A percentile compares a stretch with the other conserved stretches of the same genome.
Conservation (phyloP, 2,113 vertebrate genomes). For the Eublepharis macularius region DNA sequence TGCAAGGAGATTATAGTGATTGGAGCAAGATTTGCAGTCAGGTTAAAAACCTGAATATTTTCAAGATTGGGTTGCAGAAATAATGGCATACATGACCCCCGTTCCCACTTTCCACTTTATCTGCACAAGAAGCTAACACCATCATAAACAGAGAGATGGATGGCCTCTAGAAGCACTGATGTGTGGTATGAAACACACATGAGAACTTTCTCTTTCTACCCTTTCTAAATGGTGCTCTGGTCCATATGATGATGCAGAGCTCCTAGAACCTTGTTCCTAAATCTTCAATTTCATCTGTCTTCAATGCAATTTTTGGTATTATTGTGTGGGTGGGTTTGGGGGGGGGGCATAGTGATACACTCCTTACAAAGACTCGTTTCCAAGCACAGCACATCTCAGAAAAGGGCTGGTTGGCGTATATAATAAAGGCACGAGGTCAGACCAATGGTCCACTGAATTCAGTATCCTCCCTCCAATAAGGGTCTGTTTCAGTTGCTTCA, state of each 20-base stretch:
- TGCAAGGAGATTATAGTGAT: background rate
- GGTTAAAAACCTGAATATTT: background rate
- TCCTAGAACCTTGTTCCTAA: background rate
- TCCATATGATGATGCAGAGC: background rate
- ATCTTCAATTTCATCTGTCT: background rate
- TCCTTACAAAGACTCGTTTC: background rate
- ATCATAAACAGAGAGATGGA: background rate
- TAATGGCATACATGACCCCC: too few relatives aligned
- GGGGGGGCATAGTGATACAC: background rate
- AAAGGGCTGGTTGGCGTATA: background rate
- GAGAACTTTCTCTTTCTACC: background rate
- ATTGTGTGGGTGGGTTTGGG: too few relatives aligned
- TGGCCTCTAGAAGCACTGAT: background rate
- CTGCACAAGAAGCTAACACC: too few relatives aligned
- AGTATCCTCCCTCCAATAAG: background rate
- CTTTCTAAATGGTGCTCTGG: background rate
- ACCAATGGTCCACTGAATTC: background rate
- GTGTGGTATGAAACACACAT: background rate
- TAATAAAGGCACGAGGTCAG: background rate
- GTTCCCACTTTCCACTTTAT: too few relatives aligned
- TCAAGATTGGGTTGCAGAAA: background rate
- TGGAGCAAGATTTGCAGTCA: background rate
- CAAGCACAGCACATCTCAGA: background rate
- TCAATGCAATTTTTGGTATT: background rate
- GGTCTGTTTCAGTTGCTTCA: background rate